phyloP scores from a whole-genome alignment of 2,888 invertebrate species.

The Spilarctia lutea region DNA sequence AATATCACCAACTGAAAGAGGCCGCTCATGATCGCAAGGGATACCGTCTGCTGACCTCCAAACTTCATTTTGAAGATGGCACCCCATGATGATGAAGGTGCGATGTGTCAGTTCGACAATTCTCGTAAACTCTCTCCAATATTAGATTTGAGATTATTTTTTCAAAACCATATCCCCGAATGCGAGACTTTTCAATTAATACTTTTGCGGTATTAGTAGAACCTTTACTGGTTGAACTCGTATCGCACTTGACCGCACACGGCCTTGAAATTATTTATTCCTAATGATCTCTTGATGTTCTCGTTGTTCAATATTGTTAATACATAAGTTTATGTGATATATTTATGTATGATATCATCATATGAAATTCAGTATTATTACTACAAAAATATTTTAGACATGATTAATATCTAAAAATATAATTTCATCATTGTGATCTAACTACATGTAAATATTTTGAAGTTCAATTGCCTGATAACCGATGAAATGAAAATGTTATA shows the following conservation, averaged over 20 bases:
- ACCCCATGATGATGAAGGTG: too few species aligned
- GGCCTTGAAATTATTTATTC: neutral
- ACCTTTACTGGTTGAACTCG: neutral
- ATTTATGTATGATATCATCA: conserved; percentile 44
- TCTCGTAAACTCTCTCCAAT: too few species aligned
- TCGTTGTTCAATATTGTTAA: conserved; percentile 9
- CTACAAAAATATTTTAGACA: conserved; percentile 32
- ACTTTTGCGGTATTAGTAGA: too few species aligned
- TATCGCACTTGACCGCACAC: conserved; percentile 1
- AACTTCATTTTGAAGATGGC: too few species aligned
- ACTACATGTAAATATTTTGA: neutral
- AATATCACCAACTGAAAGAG: too few species aligned
- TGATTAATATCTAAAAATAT: conserved; percentile 34
- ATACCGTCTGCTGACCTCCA: too few species aligned
- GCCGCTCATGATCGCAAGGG: too few species aligned
- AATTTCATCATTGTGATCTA: conserved; percentile 31
- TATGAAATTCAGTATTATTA: conserved; percentile 32
- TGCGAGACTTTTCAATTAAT: too few species aligned
- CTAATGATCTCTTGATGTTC: neutral
- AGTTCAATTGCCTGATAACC: conserved; percentile 26
- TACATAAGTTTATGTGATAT: neutral
- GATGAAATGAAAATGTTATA: conserved; percentile 17
- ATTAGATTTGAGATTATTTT: too few species aligned
- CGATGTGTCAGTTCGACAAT: neutral
- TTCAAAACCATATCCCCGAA: too few species aligned